These are phyloP conservation scores for Macrostomum lignano DNA, from an alignment of 1,140 invertebrate species.

Conservation along the genomic window DNA sequence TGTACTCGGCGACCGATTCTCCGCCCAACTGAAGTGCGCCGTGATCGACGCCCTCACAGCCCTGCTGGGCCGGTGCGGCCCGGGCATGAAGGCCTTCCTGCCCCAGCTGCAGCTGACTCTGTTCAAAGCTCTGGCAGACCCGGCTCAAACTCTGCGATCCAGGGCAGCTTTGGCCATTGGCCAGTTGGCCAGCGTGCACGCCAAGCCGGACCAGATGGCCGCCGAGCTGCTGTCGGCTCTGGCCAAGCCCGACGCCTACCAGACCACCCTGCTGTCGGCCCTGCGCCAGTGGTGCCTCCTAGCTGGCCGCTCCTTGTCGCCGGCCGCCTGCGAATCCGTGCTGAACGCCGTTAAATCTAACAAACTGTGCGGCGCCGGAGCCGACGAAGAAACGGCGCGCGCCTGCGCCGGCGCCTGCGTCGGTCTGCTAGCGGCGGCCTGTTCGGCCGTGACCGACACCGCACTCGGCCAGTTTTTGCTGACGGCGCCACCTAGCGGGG, in stretches of 20 bases:
- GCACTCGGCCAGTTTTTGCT: too few relatives aligned
- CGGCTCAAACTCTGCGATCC: constrained; percentile 51
- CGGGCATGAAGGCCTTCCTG: constrained; percentile 77
- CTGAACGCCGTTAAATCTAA: constrained; percentile 23
- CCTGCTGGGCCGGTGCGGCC: constrained; percentile 43
- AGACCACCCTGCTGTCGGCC: too few relatives aligned
- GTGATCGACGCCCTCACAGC: constrained; percentile 70
- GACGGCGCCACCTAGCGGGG: too few relatives aligned
- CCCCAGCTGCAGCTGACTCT: constrained; percentile 93
- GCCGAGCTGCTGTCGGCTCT: constrained; percentile 58
- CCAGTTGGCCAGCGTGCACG: constrained; percentile 62
- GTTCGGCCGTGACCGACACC: too few relatives aligned
- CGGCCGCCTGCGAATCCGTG: too few relatives aligned
- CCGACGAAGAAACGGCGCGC: too few relatives aligned
- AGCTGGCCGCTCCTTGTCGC: too few relatives aligned
- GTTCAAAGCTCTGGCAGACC: constrained; percentile 62
- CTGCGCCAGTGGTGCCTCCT: too few relatives aligned
- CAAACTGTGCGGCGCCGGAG: constrained; percentile 2
- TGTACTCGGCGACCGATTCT: constrained; percentile 78
- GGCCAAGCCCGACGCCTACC: too few relatives aligned
- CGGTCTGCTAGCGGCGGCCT: too few relatives aligned
- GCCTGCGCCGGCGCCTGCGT: too few relatives aligned
- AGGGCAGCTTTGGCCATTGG: constrained; percentile 59
- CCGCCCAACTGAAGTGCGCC: constrained; percentile 65
- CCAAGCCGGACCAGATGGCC: constrained; percentile 50